phyloP scores from a whole-genome alignment of 2,113 vertebrate genomes.

The Empidonax traillii region DNA sequence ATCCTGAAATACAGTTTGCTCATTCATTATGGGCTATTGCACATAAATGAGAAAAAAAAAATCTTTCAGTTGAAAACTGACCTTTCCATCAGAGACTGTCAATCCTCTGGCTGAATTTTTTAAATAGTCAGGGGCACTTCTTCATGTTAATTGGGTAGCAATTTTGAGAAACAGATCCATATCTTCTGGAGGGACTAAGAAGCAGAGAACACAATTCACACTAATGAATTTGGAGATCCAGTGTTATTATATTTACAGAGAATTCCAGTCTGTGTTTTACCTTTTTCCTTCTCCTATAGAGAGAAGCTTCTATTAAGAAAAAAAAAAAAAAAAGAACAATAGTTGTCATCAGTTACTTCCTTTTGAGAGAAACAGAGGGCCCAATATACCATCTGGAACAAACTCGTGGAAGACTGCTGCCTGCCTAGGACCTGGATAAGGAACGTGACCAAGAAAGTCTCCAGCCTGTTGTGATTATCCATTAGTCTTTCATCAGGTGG shows the following conservation, averaged over 20 bases:
- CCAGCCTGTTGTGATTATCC: neutral
- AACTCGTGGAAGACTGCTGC: neutral
- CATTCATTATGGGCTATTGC: slow-evolving; percentile 10
- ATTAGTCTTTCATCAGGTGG: neutral
- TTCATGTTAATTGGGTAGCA: neutral
- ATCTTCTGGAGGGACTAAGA: neutral
- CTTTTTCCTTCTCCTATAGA: neutral
- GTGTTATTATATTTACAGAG: neutral
- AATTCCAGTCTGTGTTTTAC: neutral
- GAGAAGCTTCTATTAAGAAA: neutral
- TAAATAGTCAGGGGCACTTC: neutral
- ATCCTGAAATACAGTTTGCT: slow-evolving; percentile 17
- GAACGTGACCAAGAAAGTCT: neutral
- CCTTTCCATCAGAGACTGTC: neutral
- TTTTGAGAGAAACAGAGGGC: neutral
- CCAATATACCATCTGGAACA: neutral
- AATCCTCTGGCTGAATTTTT: neutral
- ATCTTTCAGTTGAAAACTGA: neutral
- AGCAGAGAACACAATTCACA: neutral
- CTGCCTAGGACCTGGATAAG: neutral
- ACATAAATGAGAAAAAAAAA: neutral
- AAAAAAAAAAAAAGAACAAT: neutral
- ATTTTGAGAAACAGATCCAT: neutral
- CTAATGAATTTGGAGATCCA: neutral
- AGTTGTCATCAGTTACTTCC: neutral